A percentile compares a stretch with the other conserved stretches of the same genome.
Conservation (phyloP, 2,797 vertebrate species). For the Hoplostethus mediterraneus region DNA sequence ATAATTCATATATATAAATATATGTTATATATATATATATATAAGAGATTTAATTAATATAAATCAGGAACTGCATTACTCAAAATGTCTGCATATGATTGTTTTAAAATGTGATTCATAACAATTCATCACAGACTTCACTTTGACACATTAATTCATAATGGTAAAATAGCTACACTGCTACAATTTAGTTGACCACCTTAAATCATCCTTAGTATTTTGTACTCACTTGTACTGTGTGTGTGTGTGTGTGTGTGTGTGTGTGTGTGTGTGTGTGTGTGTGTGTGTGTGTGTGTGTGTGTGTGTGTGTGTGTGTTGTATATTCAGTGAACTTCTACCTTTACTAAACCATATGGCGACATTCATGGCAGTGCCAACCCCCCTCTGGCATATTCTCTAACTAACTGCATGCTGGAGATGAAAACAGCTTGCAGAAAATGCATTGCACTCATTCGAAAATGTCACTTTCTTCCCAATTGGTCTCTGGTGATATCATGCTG, state of each 20-base stretch:
- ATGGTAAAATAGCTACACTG: background rate
- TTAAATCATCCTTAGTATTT: background rate
- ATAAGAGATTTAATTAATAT: too few species aligned
- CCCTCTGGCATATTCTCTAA: slow-evolving; percentile 1
- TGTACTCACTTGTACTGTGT: background rate
- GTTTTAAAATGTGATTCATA: background rate
- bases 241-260: background rate
- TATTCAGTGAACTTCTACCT: background rate
- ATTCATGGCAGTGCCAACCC: slow-evolving; percentile 14
- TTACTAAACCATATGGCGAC: slow-evolving; percentile 3
- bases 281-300: background rate
- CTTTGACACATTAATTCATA: background rate
- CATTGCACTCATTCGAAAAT: slow-evolving; percentile 6
- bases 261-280: background rate
- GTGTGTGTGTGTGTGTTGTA: background rate
- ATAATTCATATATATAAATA: too few species aligned
- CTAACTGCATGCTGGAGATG: slow-evolving; percentile 1
- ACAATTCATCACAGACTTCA: background rate
- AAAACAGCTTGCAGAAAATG: slow-evolving; percentile 9
- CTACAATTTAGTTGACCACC: background rate
- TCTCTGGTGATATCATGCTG: slow-evolving; percentile 11
- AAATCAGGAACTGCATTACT: too few species aligned
- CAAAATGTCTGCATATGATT: too few species aligned
- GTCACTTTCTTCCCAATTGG: slow-evolving; percentile 29
- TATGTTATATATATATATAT: too few species aligned